Evolutionary conservation across 1,140 invertebrate species (phyloP).

Genomic region (Lysiphlebus fabarum): DNA sequence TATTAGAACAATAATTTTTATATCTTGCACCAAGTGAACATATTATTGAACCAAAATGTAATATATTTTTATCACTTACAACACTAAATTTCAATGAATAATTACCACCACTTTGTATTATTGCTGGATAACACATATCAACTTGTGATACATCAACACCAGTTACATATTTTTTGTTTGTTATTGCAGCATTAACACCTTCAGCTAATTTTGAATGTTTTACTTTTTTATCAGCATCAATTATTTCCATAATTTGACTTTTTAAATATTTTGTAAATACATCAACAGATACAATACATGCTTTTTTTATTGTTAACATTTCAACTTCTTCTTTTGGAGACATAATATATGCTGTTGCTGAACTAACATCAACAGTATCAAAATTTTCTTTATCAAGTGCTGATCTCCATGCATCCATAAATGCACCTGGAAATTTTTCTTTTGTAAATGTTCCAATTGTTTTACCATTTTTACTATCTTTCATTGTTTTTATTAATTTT

Average conservation of each 20-base stretch:
- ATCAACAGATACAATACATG: conserved; percentile 88
- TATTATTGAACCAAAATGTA: conserved; percentile 96
- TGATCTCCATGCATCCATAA: conserved; percentile 87
- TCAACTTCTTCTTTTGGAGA: conserved; percentile 94
- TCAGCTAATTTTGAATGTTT: conserved; percentile 93
- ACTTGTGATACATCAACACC: conserved; percentile 83
- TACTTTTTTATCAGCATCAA: conserved; percentile 96
- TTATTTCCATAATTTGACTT: conserved; percentile 98
- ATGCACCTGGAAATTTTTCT: conserved; percentile 90
- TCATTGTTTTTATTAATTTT: conserved; percentile 82
- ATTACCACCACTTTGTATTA: conserved; percentile 96
- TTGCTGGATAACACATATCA: conserved; percentile 97
- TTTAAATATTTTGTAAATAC: conserved; percentile 95
- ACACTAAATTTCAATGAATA: conserved; percentile 97
- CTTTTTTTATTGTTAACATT: conserved; percentile 89
- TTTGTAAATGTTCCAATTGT: conserved; percentile 90
- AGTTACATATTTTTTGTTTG: conserved; percentile 91
- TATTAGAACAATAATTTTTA: conserved; percentile 98
- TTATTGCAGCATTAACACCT: conserved; percentile 86
- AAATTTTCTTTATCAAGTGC: conserved; percentile 74
- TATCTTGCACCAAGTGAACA: conserved; percentile 93
- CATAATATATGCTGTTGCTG: conserved; percentile 81
- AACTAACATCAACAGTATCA: conserved; percentile 84
- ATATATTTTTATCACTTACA: conserved; percentile 85
- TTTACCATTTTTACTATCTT: conserved; percentile 86